These are phyloP conservation scores for Mormyrus iriodes DNA, from an alignment of 2,113 vertebrate genomes.

Conservation along the genomic window DNA sequence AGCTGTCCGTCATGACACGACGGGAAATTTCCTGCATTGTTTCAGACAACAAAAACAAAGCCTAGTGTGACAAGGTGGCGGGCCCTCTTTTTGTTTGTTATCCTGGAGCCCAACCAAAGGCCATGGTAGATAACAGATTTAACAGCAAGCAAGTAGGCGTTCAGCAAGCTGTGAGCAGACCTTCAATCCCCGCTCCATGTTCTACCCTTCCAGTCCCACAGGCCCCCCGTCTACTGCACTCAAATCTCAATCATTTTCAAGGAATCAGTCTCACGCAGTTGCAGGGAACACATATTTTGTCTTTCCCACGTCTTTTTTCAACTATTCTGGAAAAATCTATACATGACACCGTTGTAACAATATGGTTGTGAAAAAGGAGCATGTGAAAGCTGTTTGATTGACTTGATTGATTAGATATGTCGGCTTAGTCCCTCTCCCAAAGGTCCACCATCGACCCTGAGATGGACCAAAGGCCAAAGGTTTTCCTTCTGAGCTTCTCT, in stretches of 20 bases:
- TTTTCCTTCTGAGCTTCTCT: background rate
- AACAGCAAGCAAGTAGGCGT: background rate
- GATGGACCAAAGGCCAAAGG: background rate
- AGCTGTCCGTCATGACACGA: background rate
- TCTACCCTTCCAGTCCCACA: background rate
- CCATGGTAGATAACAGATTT: background rate
- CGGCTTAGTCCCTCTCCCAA: background rate
- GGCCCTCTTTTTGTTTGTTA: background rate
- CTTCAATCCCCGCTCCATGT: background rate
- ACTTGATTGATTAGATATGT: background rate
- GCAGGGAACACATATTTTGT: background rate
- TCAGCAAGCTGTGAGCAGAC: background rate
- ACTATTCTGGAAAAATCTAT: background rate
- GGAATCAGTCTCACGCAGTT: background rate
- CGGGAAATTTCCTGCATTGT: background rate
- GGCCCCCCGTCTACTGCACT: background rate
- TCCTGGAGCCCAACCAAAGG: background rate
- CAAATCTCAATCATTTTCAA: background rate
- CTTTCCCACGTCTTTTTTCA: background rate
- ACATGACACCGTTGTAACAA: background rate
- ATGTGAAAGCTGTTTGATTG: background rate
- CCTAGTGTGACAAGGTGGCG: background rate
- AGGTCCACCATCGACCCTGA: background rate
- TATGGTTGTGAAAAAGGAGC: background rate
- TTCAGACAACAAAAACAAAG: background rate